Evolutionary conservation across 2,888 invertebrate genomes (phyloP).

Genomic region (Ectropis crepuscularia): DNA sequence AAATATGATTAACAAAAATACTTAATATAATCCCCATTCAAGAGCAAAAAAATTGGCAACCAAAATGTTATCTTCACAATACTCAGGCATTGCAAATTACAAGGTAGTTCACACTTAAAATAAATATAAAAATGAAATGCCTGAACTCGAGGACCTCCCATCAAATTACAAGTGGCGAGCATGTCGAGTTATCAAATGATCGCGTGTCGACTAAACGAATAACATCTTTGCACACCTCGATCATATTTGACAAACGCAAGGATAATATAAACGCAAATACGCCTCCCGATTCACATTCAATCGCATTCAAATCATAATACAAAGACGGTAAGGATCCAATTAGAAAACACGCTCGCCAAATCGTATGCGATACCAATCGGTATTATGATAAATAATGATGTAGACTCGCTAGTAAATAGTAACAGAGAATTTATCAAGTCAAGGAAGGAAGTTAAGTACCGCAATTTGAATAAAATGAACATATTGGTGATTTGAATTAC

Average conservation of each 20-base stretch:
- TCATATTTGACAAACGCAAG: slow-evolving; percentile 74
- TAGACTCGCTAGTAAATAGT: slow-evolving; percentile 53
- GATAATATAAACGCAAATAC: slow-evolving; percentile 68
- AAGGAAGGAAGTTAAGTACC: slow-evolving; percentile 52
- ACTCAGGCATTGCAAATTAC: slow-evolving; percentile 32
- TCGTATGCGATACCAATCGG: slow-evolving; percentile 56
- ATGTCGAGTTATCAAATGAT: slow-evolving; percentile 66
- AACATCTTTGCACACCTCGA: slow-evolving; percentile 69
- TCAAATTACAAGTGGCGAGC: slow-evolving; percentile 75
- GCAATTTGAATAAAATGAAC: slow-evolving; percentile 41
- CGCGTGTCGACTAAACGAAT: slow-evolving; percentile 76
- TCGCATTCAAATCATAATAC: slow-evolving; percentile 48
- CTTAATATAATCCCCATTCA: slow-evolving; percentile 15
- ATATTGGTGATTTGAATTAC: slow-evolving; percentile 39
- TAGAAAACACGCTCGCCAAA: slow-evolving; percentile 45
- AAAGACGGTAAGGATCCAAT: slow-evolving; percentile 51
- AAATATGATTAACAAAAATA: slow-evolving; percentile 4
- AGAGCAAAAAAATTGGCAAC: slow-evolving; percentile 15
- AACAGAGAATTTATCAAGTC: slow-evolving; percentile 54
- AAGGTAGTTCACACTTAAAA: slow-evolving; percentile 31
- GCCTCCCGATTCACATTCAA: slow-evolving; percentile 41
- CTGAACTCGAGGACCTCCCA: slow-evolving; percentile 65
- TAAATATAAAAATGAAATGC: slow-evolving; percentile 49
- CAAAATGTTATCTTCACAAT: slow-evolving; percentile 35
- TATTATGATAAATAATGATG: slow-evolving; percentile 61